Base-by-base conservation (phyloP, 2,113 vertebrate genomes). In the Tyrannus savana region DNA sequence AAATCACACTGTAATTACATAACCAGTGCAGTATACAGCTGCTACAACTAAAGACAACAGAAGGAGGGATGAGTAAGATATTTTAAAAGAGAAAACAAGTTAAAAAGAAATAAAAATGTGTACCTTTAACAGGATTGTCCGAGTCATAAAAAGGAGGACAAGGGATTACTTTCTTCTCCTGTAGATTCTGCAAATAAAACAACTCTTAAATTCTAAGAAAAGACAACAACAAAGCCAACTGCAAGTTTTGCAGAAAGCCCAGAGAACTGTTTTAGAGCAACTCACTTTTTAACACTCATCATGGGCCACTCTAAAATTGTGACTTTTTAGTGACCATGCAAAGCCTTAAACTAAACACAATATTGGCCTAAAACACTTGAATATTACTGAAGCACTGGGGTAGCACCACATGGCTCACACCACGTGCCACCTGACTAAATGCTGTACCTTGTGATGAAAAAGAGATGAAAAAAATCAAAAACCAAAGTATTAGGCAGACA, bases 111-210 rank as follows among this genome's bases (percentile, higher is more conserved):
- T 30, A 18, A 31, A 68, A 50, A 37, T 0, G 31, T 12, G 86
- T 97, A 99, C 99, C 99, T 99, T 99, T 99, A 75, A 99, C 99
- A 0, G 99, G 99, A 60, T 99, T 99, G 63, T 99, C 99, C 0
- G 98, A 96, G 27, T 98, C 98, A 94, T 99, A 99, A 95, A 99
- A 99, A 3, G 98, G 98, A 80, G 99, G 99, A 93, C 98, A 99
- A 5, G 98, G 98, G 75, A 99, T 99, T 19, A 98, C 98, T 94
- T 99, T 99, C 96, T 99, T 99, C 95, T 99, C 98, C 63, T 99
- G 99, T 10, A 99, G 95, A 55, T 96, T 97, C 99, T 99, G 96
- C 41, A 97, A 42, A 49, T 59, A 69, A 67, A 94, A 62, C 24
- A 31, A 35, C 1, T 37, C 47, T 87, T 93, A 47, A 94, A 41